phyloP scores from a whole-genome alignment of 2,888 invertebrate genomes.

The Dicycla oo region DNA sequence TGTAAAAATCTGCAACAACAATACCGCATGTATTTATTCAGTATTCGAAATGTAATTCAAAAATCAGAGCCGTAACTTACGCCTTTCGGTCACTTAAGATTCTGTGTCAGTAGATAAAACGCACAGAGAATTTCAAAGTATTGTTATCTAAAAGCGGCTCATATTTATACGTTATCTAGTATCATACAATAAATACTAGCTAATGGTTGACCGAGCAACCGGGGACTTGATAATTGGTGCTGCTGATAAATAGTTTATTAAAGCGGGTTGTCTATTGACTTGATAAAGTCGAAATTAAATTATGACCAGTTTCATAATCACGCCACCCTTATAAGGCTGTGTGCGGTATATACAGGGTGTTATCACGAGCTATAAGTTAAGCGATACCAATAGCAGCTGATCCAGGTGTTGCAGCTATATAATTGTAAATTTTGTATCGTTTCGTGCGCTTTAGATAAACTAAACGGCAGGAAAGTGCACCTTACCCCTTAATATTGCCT shows the following conservation, averaged over 20 bases:
- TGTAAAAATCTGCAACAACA: slow-evolving; percentile 42
- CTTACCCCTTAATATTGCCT: slow-evolving; percentile 42
- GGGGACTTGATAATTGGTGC: slow-evolving; percentile 64
- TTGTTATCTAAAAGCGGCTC: slow-evolving; percentile 61
- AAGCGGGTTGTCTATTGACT: slow-evolving; percentile 46
- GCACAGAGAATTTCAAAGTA: slow-evolving; percentile 52
- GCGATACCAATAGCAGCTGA: slow-evolving; percentile 47
- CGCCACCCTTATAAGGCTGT: slow-evolving; percentile 44
- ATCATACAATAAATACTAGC: slow-evolving; percentile 61
- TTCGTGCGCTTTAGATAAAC: slow-evolving; percentile 51
- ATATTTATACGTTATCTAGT: slow-evolving; percentile 56
- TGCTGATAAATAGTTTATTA: slow-evolving; percentile 67
- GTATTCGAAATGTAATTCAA: slow-evolving; percentile 52
- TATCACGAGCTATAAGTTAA: slow-evolving; percentile 61
- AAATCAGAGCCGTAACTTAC: slow-evolving; percentile 54
- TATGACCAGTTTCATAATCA: slow-evolving; percentile 65
- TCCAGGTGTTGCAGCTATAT: slow-evolving; percentile 48
- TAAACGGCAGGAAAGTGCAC: slow-evolving; percentile 53
- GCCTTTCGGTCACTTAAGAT: slow-evolving; percentile 58
- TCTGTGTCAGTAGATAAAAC: slow-evolving; percentile 47
- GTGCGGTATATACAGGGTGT: slow-evolving; percentile 29
- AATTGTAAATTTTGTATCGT: slow-evolving; percentile 56
- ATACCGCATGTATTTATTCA: slow-evolving; percentile 50
- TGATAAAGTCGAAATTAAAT: slow-evolving; percentile 68
- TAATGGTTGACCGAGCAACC: slow-evolving; percentile 54